Evolutionary conservation across 2,113 vertebrate genomes (phyloP), one percentile per base, ranked within the genome.

Genomic region (Spermophilus dauricus): DNA sequence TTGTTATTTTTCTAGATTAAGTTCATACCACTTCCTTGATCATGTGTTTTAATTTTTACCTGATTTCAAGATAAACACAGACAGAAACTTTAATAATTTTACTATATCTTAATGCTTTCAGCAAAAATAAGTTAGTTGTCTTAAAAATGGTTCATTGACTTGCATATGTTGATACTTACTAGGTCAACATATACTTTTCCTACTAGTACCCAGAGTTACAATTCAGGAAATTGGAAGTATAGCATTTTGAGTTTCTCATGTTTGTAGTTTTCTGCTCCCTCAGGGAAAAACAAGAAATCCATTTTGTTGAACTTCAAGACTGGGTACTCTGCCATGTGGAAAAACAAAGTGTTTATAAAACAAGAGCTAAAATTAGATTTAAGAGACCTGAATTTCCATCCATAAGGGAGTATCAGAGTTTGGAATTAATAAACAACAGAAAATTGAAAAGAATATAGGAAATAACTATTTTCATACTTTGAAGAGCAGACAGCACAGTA

Each of bases 301-400:
- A 81, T 95, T 94, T 95, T 73, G 92, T 56, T 90, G 84, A 69
- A 42, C 81, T 94, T 90, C 34, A 88, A 86, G 89, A 90, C n/a
- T 53, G 56, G 20, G 18, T 97, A 28, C 11, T 95, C 78, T 69
- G 28, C 80, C 83, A 65, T 87, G 89, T 65, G 93, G 80, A 91
- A 96, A 96, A 94, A 83, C 70, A 83, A 78, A 86, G 34, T 81
- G 72, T 87, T 91, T 67, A 28, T 81, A 84, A 94, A 84, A 61
- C 34, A 95, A 80, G 83, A 91, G 26, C 78, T 97, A 91, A 94
- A 91, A 91, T 96, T 77, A 93, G 80, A 94, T 86, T 97, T 92
- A 90, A 30, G 63, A 94, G 51, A 81, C 45, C 75, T 26, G 75
- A 39, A 8, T 78, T 93, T 97, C 34, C 24, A 86, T 6, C 28